phyloP scores from a whole-genome alignment of 1,140 invertebrate genomes.

The Grapholita molesta region DNA sequence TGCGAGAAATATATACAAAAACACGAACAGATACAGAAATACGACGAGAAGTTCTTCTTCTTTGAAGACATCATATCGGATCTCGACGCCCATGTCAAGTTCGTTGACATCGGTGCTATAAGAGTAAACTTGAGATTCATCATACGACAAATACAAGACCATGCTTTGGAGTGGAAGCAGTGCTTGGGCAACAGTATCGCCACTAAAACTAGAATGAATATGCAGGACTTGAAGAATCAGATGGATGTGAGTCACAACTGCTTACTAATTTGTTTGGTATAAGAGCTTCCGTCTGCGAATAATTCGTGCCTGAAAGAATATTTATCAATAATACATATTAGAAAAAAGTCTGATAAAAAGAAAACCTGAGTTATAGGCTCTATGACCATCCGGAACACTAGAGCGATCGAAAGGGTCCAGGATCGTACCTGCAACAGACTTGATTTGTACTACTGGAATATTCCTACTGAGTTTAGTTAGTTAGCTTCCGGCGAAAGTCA shows the following conservation, averaged over 20 bases:
- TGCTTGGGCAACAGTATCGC: slow-evolving; percentile 82
- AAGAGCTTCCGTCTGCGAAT: too few relatives aligned
- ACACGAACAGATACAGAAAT: slow-evolving; percentile 84
- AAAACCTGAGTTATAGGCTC: too few relatives aligned
- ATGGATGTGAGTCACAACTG: slow-evolving; percentile 71
- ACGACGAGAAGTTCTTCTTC: slow-evolving; percentile 91
- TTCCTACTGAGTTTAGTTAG: too few relatives aligned
- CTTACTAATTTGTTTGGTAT: too few relatives aligned
- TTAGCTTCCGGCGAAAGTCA: too few relatives aligned
- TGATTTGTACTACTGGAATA: too few relatives aligned
- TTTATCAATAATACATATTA: too few relatives aligned
- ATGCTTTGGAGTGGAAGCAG: slow-evolving; percentile 85
- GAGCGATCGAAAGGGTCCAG: too few relatives aligned
- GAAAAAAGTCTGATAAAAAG: too few relatives aligned
- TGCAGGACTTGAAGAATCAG: slow-evolving; percentile 81
- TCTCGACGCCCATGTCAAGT: slow-evolving; percentile 79
- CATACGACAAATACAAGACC: slow-evolving; percentile 80
- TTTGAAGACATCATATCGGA: slow-evolving; percentile 88
- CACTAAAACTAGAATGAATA: slow-evolving; percentile 79
- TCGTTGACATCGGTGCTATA: slow-evolving; percentile 82
- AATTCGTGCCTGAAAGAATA: too few relatives aligned
- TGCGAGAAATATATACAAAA: slow-evolving; percentile 87
- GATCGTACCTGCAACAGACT: too few relatives aligned
- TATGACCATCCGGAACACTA: too few relatives aligned
- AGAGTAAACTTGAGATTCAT: slow-evolving; percentile 84